Base-by-base conservation (phyloP, 2,113 vertebrate species). In the Arvicanthis niloticus region DNA sequence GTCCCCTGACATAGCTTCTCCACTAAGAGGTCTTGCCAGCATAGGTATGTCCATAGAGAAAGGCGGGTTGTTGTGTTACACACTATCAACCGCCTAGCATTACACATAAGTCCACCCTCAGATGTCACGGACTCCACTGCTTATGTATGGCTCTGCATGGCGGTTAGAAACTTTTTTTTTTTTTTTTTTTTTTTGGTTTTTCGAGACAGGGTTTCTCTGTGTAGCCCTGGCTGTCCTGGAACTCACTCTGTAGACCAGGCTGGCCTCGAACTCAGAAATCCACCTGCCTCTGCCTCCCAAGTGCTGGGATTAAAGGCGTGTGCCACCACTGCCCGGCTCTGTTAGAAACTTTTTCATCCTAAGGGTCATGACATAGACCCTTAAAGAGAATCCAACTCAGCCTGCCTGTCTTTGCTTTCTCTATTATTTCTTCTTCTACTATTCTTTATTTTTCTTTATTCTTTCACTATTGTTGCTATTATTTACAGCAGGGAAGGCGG, bases 21-120 rank as follows among this genome's bases (percentile, higher is more conserved):
- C 97, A 98, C 97, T 95, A 97, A 97, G 98, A 98, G 97, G 97
- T 97, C 98, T 98, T 98, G 98, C 96, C 98, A 98, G 98, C 97
- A 97, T 86, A 60, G 90, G 88, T 95, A 92, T 91, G 95, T 89
- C 80, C 37, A 13, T 7, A 16, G 90, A 73, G 85, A 40, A 92
- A 76, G 34, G 13, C 5, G 7, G 5, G 1, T 2, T 8, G n/a
- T 62, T 19, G 1, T 34, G 73, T 91, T 21, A 51, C 56, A 94
- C 16, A 37, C 72, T 51, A 37, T 29, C 3, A 7, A 84, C 42
- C 11, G 60, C 37, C 62, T 78, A 40, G 62, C 11, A 1, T 26
- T 37, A 3, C 13, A 1, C 4, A 10, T 42, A 73, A 73, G 42
- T 7, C 3, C 22, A 67, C 45, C 65, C 40, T 1, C 1, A 78